Evolutionary conservation across 2,113 vertebrate species (phyloP).

Genomic region (Corvus hawaiiensis): DNA sequence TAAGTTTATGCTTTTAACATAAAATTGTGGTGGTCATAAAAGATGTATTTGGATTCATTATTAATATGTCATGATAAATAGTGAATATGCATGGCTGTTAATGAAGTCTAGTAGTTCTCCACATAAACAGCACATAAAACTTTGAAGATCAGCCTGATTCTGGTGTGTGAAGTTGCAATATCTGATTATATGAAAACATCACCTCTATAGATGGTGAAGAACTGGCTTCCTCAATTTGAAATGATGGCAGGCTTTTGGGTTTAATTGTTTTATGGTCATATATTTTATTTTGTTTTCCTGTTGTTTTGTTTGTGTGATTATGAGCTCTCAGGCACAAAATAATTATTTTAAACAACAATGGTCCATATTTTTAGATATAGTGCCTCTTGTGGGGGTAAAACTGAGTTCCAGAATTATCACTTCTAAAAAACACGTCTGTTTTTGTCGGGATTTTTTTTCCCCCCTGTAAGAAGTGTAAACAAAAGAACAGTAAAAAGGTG

Average conservation of each 20-base stretch:
- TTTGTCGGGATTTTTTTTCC: fast-evolving
- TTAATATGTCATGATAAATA: neutral
- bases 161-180: neutral
- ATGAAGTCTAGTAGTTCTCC: neutral
- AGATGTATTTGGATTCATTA: neutral
- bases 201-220: neutral
- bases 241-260: neutral
- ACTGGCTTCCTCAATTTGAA: neutral
- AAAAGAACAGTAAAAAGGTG: no score
- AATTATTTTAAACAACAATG: neutral
- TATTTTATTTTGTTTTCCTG: neutral
- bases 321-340: neutral
- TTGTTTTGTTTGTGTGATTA: neutral
- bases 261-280: neutral
- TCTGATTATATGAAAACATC: neutral
- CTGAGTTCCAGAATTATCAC: neutral
- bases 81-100: neutral
- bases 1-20: neutral
- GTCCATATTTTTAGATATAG: neutral
- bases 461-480: neutral
- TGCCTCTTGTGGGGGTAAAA: neutral
- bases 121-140: neutral
- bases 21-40: neutral
- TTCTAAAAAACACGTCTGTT: neutral
- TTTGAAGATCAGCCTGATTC: neutral